phyloP scores from a whole-genome alignment of 2,888 invertebrate genomes.

The Cantharis rufa region DNA sequence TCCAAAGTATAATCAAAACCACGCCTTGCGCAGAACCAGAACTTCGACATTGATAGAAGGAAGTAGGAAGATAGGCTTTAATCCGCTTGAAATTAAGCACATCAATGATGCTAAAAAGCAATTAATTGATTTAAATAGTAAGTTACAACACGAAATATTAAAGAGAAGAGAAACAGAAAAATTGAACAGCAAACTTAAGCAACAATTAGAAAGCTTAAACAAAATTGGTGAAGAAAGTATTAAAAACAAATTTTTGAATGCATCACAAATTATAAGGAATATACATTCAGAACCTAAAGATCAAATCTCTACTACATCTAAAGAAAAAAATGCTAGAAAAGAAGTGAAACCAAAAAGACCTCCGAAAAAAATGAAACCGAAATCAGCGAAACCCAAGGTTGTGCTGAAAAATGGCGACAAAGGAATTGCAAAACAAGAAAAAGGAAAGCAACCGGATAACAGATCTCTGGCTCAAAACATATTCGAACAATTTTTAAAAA shows the following conservation, averaged over 20 bases:
- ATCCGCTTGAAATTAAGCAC: constrained; percentile 10
- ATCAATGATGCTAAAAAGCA: constrained; percentile 23
- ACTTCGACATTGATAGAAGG: constrained; percentile 33
- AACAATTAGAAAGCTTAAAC: constrained; percentile 57
- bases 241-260: neutral
- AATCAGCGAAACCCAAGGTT: neutral
- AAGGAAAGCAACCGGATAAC: neutral
- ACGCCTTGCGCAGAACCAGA: constrained; percentile 26
- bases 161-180: constrained; percentile 67
- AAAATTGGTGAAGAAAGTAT: neutral
- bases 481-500: constrained; percentile 44
- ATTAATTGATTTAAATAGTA: constrained; percentile 57
- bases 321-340: neutral
- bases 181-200: constrained; percentile 63
- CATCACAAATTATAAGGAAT: neutral
- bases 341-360: neutral
- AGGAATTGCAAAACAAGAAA: constrained; percentile 20
- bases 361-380: neutral
- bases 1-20: neutral
- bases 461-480: constrained; percentile 40
- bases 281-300: neutral
- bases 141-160: constrained; percentile 65
- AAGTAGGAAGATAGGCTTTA: neutral
- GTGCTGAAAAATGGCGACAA: neutral
- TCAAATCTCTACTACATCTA: neutral